phyloP scores from a whole-genome alignment of 2,888 invertebrate species.

The Parnassius smintheus region DNA sequence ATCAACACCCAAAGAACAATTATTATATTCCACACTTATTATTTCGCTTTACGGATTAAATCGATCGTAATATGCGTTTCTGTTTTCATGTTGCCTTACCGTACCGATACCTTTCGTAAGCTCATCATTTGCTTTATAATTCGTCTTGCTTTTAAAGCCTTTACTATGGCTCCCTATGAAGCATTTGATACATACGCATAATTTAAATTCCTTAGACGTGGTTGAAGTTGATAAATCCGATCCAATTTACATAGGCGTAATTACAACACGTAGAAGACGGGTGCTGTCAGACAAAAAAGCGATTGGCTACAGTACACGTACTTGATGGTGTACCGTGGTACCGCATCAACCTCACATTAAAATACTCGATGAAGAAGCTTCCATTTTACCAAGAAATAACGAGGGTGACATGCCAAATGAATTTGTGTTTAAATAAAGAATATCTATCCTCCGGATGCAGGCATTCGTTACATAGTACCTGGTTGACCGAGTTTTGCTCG shows the following conservation, averaged over 20 bases:
- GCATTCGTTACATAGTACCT: neutral
- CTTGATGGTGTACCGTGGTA: constrained; percentile 39
- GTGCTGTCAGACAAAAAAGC: constrained; percentile 38
- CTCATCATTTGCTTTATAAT: neutral
- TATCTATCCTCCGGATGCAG: too few species aligned
- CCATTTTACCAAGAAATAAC: constrained; percentile 9
- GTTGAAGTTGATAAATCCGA: constrained; percentile 65
- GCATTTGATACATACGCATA: constrained; percentile 37
- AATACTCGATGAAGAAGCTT: constrained; percentile 38
- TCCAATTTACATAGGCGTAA: constrained; percentile 72
- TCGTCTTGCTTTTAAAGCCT: constrained; percentile 4
- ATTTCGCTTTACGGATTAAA: constrained; percentile 24
- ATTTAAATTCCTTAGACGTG: constrained; percentile 51
- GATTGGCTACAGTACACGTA: constrained; percentile 42
- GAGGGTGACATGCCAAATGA: constrained; percentile 5
- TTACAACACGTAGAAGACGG: constrained; percentile 48
- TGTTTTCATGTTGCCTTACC: constrained; percentile 1
- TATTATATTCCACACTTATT: constrained; percentile 38
- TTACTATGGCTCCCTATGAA: constrained; percentile 26
- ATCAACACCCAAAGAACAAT: constrained; percentile 24
- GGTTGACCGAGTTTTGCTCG: too few species aligned
- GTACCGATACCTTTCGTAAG: neutral
- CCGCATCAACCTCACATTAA: constrained; percentile 63
- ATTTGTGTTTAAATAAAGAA: neutral
- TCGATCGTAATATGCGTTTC: constrained; percentile 7